Conservation (phyloP, 2,113 vertebrate species). For the Toxotes chatareus region DNA sequence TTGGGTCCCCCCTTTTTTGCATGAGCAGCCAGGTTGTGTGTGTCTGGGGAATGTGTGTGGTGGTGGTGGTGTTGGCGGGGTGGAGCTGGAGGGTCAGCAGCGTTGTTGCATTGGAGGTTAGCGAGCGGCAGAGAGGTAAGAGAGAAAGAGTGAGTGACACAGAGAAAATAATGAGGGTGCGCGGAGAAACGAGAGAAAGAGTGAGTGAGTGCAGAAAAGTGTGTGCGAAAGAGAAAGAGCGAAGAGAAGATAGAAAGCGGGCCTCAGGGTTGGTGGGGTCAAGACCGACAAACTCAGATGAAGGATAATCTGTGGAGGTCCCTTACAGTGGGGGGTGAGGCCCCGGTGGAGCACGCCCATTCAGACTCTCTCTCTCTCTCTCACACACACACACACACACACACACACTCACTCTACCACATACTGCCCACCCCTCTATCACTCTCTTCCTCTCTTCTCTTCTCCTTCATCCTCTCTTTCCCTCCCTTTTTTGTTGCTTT, state of each 20-base stretch:
- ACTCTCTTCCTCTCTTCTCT: constrained; percentile 60
- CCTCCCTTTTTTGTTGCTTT: constrained; percentile 36
- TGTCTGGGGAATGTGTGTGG: constrained; percentile 36
- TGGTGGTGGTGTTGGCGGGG: not conserved
- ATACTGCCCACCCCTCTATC: constrained; percentile 35
- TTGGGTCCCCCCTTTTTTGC: constrained; percentile 58
- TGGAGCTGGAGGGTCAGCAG: constrained; percentile 26
- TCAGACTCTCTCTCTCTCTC: constrained; percentile 63
- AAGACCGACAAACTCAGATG: constrained; percentile 78
- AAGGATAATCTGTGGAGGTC: constrained; percentile 86
- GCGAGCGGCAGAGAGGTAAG: constrained; percentile 44
- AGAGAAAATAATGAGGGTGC: constrained; percentile 42
- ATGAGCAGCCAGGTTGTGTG: constrained; percentile 40
- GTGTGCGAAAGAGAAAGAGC: constrained; percentile 24
- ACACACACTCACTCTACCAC: constrained; percentile 30
- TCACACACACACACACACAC: constrained; percentile 1
- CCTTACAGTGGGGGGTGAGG: constrained; percentile 83
- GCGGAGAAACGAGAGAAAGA: constrained; percentile 20
- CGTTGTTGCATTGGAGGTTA: constrained; percentile 43
- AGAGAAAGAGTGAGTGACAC: constrained; percentile 42
- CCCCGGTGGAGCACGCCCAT: constrained; percentile 74
- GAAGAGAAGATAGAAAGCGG: constrained; percentile 35
- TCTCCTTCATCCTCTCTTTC: constrained; percentile 58
- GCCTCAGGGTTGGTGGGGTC: constrained; percentile 77
- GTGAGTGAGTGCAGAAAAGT: not conserved